These are phyloP conservation scores for Cataglyphis livida DNA, from an alignment of 2,888 invertebrate genomes.

Conservation along the genomic window DNA sequence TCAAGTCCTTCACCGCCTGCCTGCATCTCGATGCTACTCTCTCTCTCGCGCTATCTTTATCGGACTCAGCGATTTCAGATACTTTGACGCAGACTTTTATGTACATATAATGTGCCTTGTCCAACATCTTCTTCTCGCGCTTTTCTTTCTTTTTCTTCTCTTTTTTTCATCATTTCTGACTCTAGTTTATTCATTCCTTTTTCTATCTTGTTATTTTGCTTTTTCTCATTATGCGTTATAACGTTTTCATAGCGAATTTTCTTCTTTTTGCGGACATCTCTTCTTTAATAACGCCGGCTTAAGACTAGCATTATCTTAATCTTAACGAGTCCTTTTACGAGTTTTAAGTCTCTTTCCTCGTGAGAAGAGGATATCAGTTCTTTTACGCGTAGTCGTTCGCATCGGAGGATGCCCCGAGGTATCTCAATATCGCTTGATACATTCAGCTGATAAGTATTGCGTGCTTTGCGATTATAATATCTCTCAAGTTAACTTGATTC, in stretches of 20 bases:
- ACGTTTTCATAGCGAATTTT: neutral
- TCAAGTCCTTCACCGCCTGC: constrained; percentile 49
- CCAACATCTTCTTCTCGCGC: constrained; percentile 33
- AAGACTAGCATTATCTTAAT: constrained; percentile 31
- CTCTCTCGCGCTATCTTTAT: constrained; percentile 30
- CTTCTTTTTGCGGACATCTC: neutral
- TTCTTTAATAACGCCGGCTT: constrained; percentile 44
- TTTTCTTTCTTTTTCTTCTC: constrained; percentile 6
- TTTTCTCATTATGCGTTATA: constrained; percentile 1
- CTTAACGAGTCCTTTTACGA: constrained; percentile 5
- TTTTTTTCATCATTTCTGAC: neutral
- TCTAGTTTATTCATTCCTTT: constrained; percentile 12
- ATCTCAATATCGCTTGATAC: constrained; percentile 34
- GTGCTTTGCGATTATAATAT: constrained; percentile 50
- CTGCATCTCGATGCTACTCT: constrained; percentile 7
- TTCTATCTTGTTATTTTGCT: neutral
- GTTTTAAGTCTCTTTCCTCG: constrained; percentile 7
- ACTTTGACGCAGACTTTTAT: constrained; percentile 59
- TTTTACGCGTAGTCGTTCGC: constrained; percentile 7
- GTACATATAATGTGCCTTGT: constrained; percentile 35
- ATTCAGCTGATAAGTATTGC: constrained; percentile 45
- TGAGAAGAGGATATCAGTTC: constrained; percentile 20
- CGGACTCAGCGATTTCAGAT: constrained; percentile 30
- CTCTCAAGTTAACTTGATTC: constrained; percentile 43
- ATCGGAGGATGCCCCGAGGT: constrained; percentile 8